Base-by-base conservation (phyloP, 2,888 invertebrate species). In the Ctena decussata region DNA sequence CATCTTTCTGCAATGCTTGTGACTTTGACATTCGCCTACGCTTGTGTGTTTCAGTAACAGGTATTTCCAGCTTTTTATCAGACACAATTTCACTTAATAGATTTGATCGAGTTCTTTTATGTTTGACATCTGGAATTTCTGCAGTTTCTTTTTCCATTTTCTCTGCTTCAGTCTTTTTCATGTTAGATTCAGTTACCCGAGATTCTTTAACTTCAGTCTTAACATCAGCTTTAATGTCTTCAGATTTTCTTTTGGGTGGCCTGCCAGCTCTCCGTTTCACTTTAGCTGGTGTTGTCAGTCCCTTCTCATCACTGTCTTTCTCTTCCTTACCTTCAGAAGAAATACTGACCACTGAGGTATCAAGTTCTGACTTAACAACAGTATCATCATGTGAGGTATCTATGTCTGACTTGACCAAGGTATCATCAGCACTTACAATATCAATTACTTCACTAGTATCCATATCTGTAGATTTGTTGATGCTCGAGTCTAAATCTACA, bases 351-450 rank as follows among this genome's bases (percentile, higher is more conserved):
- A 49, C 21, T 49, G 70, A 49, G 0, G 46, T 46, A 30, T 82
- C 81, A 30, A 71, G 18, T 65, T 83, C 78, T 39, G 82, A 80
- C 65, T 80, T 72, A 72, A 83, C 79, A 24, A 39, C 24, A 12
- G 71, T 82, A 11, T 57, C 18, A 37, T 70, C 76, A 15, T 80
- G 69, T 39, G 73, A 77, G 71, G 77, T 82, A 15, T 49, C 71
- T 30, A 71, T 73, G n/a, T 83, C 80, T 6, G 69, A 77, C 69
- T 87, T 83, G 0, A 80, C 78, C 11, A 82, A 15, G 27, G 85
- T 78, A 49, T 84, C 84, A 78, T 83, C 85, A 8, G n/a, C 69
- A 21, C 35, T 71, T 21, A 44, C 77, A 32, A 80, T 44, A 60
- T 84, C 86, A 11, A 57, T 37, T 0, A 76, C 8, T 12, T 65